A percentile compares a stretch with the other conserved stretches of the same genome.
phyloP scores from a whole-genome alignment of 2,888 invertebrate species.

The Zaprionus lineosus region DNA sequence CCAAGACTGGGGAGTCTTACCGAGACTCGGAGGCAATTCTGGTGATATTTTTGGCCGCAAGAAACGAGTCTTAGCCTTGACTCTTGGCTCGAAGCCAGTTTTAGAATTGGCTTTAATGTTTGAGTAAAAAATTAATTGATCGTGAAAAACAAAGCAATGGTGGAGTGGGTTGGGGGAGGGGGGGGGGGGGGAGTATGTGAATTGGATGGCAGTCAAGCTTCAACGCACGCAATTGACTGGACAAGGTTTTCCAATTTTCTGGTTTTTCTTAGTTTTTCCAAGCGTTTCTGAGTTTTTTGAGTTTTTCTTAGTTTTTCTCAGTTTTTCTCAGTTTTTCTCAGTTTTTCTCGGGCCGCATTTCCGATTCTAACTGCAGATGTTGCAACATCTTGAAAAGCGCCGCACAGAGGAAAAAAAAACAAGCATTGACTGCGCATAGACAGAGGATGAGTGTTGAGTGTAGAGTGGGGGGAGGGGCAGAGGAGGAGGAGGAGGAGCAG shows the following conservation, averaged over 20 bases:
- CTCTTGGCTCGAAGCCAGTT: slow-evolving; percentile 27
- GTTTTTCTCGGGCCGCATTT: slow-evolving; percentile 49
- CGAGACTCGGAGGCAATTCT: slow-evolving; percentile 32
- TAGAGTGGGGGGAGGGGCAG: slow-evolving; percentile 17
- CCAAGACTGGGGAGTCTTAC: too few relatives aligned
- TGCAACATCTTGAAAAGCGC: slow-evolving; percentile 54
- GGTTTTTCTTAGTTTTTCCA: slow-evolving; percentile 19
- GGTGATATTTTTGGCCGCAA: slow-evolving; percentile 31
- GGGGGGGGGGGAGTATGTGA: background rate
- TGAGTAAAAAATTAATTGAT: slow-evolving; percentile 48
- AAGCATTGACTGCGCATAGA: slow-evolving; percentile 23
- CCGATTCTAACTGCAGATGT: slow-evolving; percentile 73
- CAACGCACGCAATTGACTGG: slow-evolving; percentile 64
- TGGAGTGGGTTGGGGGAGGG: background rate
- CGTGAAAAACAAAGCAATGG: slow-evolving; percentile 24
- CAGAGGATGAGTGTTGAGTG: too few relatives aligned
- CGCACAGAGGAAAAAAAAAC: slow-evolving; percentile 10
- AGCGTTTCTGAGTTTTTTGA: slow-evolving; percentile 21
- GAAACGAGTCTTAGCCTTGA: slow-evolving; percentile 14
- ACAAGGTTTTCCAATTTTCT: slow-evolving; percentile 50
- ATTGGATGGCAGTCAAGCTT: slow-evolving; percentile 66
- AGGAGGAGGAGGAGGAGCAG: background rate
- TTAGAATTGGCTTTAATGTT: slow-evolving; percentile 26
- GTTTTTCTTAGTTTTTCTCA: too few relatives aligned
- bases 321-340: background rate